Evolutionary conservation across 2,888 invertebrate species (phyloP).

Genomic region (Oscheius myriophilus): DNA sequence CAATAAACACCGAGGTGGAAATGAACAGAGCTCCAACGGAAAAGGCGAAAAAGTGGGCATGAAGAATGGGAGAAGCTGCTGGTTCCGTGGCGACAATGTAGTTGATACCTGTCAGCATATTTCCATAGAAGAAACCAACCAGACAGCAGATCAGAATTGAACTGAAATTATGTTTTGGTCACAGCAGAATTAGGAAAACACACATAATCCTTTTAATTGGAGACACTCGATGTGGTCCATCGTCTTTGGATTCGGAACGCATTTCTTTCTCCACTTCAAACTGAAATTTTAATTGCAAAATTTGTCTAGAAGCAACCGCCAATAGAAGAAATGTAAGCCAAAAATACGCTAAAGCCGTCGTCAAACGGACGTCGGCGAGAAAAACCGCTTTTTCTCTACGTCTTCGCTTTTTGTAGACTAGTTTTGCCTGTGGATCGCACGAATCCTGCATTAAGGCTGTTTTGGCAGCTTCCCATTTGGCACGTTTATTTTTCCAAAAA

Average conservation of each 20-base stretch:
- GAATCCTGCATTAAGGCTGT: too few relatives aligned
- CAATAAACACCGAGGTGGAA: slow-evolving; percentile 71
- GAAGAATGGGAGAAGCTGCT: slow-evolving; percentile 50
- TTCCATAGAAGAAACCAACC: slow-evolving; percentile 54
- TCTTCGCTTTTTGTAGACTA: too few relatives aligned
- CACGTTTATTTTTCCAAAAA: too few relatives aligned
- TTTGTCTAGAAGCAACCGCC: too few relatives aligned
- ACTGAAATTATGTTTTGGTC: slow-evolving; percentile 28
- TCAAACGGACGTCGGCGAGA: too few relatives aligned
- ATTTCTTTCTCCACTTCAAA: slow-evolving; percentile 6
- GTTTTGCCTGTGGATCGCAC: too few relatives aligned
- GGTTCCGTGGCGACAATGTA: slow-evolving; percentile 37
- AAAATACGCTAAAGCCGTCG: too few relatives aligned
- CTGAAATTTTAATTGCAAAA: neutral
- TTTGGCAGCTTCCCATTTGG: too few relatives aligned
- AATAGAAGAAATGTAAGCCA: too few relatives aligned
- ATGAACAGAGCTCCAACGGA: slow-evolving; percentile 72
- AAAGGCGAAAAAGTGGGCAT: slow-evolving; percentile 73
- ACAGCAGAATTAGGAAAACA: neutral
- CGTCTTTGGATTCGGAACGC: neutral
- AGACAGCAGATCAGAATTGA: slow-evolving; percentile 43
- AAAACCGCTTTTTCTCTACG: too few relatives aligned
- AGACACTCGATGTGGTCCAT: slow-evolving; percentile 27
- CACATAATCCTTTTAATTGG: neutral
- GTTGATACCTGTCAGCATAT: slow-evolving; percentile 54